A percentile compares a stretch with the other conserved stretches of the same genome.
These are phyloP conservation scores for Hemiscyllium ocellatum DNA, from an alignment of 2,113 vertebrate genomes.

Conservation along the genomic window DNA sequence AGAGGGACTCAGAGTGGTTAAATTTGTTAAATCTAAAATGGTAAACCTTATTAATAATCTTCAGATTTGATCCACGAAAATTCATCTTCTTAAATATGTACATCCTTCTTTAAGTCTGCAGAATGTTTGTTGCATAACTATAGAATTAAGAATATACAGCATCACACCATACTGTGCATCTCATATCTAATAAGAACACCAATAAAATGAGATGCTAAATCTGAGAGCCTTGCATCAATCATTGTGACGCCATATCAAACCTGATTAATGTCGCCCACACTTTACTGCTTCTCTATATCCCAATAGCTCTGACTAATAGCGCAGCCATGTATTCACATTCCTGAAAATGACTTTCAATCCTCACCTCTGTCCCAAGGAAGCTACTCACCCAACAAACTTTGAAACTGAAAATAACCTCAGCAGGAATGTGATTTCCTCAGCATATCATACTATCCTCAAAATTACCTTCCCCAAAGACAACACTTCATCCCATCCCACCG, in stretches of 20 bases:
- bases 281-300: slow-evolving; percentile 36
- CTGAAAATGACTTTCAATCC: slow-evolving; percentile 37
- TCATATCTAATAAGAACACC: slow-evolving; percentile 37
- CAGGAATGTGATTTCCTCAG: neutral
- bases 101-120: neutral
- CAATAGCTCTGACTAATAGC: slow-evolving; percentile 32
- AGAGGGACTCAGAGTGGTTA: neutral
- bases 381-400: slow-evolving; percentile 34
- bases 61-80: neutral
- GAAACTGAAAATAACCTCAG: neutral
- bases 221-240: slow-evolving; percentile 35
- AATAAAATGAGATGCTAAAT: slow-evolving; percentile 38
- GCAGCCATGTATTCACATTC: slow-evolving; percentile 35
- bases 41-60: slow-evolving; percentile 16
- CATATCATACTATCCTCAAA: neutral
- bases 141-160: slow-evolving; percentile 32
- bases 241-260: slow-evolving; percentile 37
- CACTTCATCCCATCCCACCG: no score
- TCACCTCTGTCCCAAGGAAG: slow-evolving; percentile 35
- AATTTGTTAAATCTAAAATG: neutral
- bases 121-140: slow-evolving; percentile 21
- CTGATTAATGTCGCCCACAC: slow-evolving; percentile 37
- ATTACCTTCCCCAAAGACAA: neutral
- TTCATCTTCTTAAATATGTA: slow-evolving; percentile 7
- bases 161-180: slow-evolving; percentile 30